Evolutionary conservation across 2,797 vertebrate species (phyloP).

Genomic region (Cephalopachus bancanus): DNA sequence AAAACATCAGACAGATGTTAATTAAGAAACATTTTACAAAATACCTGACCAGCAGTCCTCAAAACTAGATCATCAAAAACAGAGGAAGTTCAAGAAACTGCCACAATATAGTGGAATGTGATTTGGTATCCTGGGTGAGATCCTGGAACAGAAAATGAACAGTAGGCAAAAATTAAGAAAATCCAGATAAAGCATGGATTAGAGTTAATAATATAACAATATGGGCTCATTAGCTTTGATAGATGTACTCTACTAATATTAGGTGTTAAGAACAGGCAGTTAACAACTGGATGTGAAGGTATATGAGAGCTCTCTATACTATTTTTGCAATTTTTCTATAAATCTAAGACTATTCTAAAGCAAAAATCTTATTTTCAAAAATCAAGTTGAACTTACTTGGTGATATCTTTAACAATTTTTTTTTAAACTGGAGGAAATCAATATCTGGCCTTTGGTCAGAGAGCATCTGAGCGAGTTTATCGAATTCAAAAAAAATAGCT

Average conservation of each 20-base stretch:
- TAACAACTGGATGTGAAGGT: not conserved
- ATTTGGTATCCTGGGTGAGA: not conserved
- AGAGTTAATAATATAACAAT: not conserved
- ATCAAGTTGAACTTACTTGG: not conserved
- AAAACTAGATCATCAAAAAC: not conserved
- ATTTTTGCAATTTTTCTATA: not conserved
- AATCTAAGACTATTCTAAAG: not conserved
- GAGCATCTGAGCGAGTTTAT: not conserved
- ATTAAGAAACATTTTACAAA: no score
- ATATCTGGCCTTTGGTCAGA: not conserved
- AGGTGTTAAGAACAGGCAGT: not conserved
- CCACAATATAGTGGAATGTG: not conserved
- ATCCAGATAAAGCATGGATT: not conserved
- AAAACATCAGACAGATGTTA: not conserved
- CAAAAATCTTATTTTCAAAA: not conserved
- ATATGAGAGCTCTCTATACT: not conserved
- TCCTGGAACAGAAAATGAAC: not conserved
- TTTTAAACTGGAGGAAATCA: not conserved
- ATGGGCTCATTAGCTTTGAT: not conserved
- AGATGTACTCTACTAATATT: not conserved
- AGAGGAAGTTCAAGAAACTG: not conserved
- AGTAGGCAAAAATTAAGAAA: not conserved
- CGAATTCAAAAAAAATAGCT: not conserved
- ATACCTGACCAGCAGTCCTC: not conserved
- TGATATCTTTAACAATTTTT: not conserved